Base-by-base conservation (phyloP, 2,113 vertebrate species). In the Cricetomys ansorgei region DNA sequence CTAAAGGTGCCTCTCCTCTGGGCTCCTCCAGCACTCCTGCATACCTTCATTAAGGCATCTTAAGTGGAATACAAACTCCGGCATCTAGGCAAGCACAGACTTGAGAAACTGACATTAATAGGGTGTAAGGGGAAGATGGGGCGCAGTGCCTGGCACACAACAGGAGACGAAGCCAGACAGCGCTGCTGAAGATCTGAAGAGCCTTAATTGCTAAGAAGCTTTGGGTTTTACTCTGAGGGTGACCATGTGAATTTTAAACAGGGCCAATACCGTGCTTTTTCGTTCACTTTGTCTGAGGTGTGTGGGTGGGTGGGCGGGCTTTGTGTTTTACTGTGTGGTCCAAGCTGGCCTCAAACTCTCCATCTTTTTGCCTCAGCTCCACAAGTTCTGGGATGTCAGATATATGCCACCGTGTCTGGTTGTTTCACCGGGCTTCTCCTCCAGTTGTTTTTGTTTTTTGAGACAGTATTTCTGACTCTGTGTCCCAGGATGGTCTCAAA, bases 91-190 rank as follows among this genome's bases (percentile, higher is more conserved):
- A 62, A 43, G 64, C 67, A 93, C 87, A 79, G 45, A 13, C 80
- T 95, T 79, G 80, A 94, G 86, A 80, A 90, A 92, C n/a, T 88
- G 75, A 88, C 88, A 83, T 94, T 86, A 76, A 64, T 37, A 73
- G 67, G 27, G 27, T 25, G 12, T 65, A 83, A 94, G 75, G 55
- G 92, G 62, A 67, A 92, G 45, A n/a, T 84, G 45, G 89, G 37
- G 53, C 19, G 16, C 57, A 25, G 45, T 70, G 43, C 34, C 72
- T 43, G n/a, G 57, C 5, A 0, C 45, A 11, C 43, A 45, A 77
- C 43, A 27, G 72, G 62, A 73, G n/a, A 87, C 53, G 80, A 89
- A 59, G 37, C 62, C 65, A 4, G 79, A 75, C 16, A 59, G 72
- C n/a, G 40, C 34, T 55, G 13, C 77, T 43, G 53, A 86, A 57